Conservation (phyloP, 2,113 vertebrate species). For the Leiothrix lutea region DNA sequence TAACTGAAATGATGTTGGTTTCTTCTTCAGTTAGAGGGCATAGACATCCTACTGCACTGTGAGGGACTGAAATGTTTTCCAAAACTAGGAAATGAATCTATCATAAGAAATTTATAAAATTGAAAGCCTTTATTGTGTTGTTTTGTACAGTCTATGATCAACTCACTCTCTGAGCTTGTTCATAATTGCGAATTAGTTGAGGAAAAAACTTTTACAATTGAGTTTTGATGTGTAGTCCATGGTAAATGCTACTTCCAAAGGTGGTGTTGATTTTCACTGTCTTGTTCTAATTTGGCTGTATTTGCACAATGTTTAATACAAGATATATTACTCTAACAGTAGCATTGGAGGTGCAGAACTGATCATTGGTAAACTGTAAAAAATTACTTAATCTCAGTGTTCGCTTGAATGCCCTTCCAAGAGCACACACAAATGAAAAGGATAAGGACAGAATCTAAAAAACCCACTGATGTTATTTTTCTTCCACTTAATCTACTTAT, state of each 20-base stretch:
- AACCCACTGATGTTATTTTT: neutral
- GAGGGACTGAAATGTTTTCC: neutral
- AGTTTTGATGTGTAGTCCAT: neutral
- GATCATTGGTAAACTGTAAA: neutral
- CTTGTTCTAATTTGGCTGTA: neutral
- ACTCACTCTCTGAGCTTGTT: neutral
- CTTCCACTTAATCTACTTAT: neutral
- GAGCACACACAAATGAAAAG: neutral
- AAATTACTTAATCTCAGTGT: neutral
- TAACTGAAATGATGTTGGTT: neutral
- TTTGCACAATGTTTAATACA: neutral
- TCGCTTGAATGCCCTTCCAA: neutral
- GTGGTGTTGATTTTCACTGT: neutral
- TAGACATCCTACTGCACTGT: neutral
- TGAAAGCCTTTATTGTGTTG: neutral
- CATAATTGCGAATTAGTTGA: neutral
- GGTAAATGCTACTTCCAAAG: neutral
- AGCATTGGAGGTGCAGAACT: neutral
- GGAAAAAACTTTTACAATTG: neutral
- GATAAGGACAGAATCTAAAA: neutral
- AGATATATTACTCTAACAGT: neutral
- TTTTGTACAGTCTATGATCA: neutral
- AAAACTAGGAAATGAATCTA: neutral
- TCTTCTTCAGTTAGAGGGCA: neutral
- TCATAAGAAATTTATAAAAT: neutral